A percentile compares a stretch with the other conserved stretches of the same genome.
These are phyloP conservation scores for Molanna angustata DNA, from an alignment of 2,888 invertebrate species.

Conservation along the genomic window DNA sequence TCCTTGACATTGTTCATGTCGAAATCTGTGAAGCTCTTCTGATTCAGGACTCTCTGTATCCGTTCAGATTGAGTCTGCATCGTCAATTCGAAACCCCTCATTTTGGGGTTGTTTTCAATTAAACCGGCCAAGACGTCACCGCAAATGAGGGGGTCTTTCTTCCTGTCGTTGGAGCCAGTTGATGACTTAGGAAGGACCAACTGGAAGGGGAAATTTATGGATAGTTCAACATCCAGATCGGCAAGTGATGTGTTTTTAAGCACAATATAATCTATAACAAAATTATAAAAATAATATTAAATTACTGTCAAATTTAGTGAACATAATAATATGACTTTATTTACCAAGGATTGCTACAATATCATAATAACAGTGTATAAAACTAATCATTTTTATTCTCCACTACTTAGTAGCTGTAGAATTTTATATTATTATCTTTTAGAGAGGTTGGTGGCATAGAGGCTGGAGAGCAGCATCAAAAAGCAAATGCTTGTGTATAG, in stretches of 20 bases:
- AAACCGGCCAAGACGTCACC: constrained; percentile 4
- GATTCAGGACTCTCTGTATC: background rate
- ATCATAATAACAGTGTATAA: no score
- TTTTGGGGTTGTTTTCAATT: constrained; percentile 7
- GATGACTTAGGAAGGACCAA: constrained; percentile 10
- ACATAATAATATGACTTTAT: no score
- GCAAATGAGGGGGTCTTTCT: constrained; percentile 5
- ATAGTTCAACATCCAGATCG: constrained; percentile 8
- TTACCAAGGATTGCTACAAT: no score
- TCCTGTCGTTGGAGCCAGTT: background rate
- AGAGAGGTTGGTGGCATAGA: no score
- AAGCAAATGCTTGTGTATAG: no score
- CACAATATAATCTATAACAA: constrained; percentile 15
- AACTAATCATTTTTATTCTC: no score
- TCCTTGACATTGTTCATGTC: constrained; percentile 11
- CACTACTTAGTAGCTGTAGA: no score
- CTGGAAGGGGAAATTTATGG: constrained; percentile 15
- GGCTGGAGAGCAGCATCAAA: no score
- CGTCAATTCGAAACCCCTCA: background rate
- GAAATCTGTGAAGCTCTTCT: constrained; percentile 5
- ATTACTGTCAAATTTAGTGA: no score
- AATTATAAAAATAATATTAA: no score
- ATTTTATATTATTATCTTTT: no score
- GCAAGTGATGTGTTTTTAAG: constrained; percentile 13
- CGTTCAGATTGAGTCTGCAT: background rate